Evolutionary conservation across 1,140 invertebrate genomes (phyloP).

Genomic region (Micrasema longulum): DNA sequence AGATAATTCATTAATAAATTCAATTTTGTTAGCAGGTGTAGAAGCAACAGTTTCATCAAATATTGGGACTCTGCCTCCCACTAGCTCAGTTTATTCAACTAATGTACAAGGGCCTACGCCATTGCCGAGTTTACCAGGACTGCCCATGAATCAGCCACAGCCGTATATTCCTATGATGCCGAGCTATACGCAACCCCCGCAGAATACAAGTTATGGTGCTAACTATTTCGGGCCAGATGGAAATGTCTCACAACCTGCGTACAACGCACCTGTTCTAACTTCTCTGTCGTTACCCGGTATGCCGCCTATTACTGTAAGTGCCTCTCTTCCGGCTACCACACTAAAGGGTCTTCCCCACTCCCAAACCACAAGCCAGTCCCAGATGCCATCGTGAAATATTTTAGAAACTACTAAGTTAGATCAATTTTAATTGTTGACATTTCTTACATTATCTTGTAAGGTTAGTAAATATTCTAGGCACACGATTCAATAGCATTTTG

Average conservation of each 20-base stretch:
- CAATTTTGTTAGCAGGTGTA: conserved; percentile 28
- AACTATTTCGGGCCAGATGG: conserved; percentile 30
- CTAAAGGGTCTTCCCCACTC: conserved; percentile 66
- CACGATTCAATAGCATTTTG: conserved; percentile 10
- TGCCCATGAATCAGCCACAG: conserved; percentile 70
- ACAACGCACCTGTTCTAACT: conserved; percentile 68
- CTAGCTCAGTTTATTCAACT: conserved; percentile 52
- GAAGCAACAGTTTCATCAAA: conserved; percentile 39
- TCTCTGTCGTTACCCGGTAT: conserved; percentile 82
- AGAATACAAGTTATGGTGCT: conserved; percentile 15
- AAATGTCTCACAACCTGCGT: conserved; percentile 57
- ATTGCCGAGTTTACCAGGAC: conserved; percentile 71
- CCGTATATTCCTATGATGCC: conserved; percentile 68
- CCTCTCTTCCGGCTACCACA: conserved; percentile 72
- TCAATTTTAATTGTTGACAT: conserved; percentile 35
- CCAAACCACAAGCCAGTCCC: conserved; percentile 62
- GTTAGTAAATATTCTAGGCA: conserved; percentile 23
- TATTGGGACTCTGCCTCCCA: conserved; percentile 43
- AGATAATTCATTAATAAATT: too few species aligned
- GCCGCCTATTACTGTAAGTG: conserved; percentile 85
- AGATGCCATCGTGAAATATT: conserved; percentile 55
- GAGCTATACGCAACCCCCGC: conserved; percentile 59
- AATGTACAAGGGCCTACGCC: conserved; percentile 65
- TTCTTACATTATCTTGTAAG: conserved; percentile 23
- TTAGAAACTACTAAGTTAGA: conserved; percentile 15